A percentile compares a stretch with the other conserved stretches of the same genome.
Conservation (phyloP, 2,797 vertebrate species). For the Eulemur mongoz region DNA sequence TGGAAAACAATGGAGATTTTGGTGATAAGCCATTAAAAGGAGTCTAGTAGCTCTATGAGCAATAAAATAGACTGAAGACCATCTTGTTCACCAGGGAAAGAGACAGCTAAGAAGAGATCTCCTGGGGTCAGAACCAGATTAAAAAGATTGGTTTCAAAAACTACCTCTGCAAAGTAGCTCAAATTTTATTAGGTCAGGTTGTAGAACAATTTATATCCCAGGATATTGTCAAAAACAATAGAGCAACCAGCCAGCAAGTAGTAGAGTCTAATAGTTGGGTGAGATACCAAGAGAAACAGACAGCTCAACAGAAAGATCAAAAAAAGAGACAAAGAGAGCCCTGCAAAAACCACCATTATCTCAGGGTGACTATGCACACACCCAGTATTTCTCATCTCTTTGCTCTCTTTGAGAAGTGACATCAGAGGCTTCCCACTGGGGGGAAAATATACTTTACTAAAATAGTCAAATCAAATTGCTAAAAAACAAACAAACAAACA, state of each 20-base stretch:
- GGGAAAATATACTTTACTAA: neutral
- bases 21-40: neutral
- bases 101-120: neutral
- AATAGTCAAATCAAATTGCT: neutral
- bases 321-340: neutral
- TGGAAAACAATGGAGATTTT: neutral
- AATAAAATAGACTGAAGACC: neutral
- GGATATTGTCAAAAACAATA: neutral
- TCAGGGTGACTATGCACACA: neutral
- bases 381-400: too few species aligned
- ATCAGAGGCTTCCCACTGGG: neutral
- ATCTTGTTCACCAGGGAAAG: neutral
- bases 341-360: neutral
- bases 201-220: neutral
- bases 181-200: neutral
- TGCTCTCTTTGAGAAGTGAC: neutral
- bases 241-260: neutral
- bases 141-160: neutral
- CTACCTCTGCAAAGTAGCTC: neutral
- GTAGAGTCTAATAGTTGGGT: neutral
- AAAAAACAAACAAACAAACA: neutral
- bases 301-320: neutral
- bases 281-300: neutral
- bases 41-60: neutral
- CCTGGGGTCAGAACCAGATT: neutral